Percentiles rank a stretch among this genome's conserved stretches.
Evolutionary conservation across 2,888 invertebrate genomes (phyloP).

Genomic region (Eupithecia tripunctaria): DNA sequence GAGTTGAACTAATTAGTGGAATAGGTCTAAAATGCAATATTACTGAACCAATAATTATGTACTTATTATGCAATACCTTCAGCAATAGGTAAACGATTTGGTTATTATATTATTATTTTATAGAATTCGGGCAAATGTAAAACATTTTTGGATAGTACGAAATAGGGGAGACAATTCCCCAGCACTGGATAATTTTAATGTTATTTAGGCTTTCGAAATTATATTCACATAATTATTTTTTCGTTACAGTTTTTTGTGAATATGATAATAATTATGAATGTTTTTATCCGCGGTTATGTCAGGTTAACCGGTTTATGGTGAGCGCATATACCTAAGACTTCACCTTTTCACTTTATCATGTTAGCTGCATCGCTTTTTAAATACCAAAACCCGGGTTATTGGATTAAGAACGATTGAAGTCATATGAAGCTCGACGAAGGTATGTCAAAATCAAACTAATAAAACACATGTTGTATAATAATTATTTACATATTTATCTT

Average conservation of each 20-base stretch:
- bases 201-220: no score
- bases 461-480: neutral
- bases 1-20: no score
- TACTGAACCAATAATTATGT: no score
- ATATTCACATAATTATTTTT: no score
- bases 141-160: neutral
- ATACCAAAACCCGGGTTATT: neutral
- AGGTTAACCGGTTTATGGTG: neutral
- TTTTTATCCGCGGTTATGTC: neutral
- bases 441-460: neutral
- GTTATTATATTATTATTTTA: no score
- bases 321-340: no score
- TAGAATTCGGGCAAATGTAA: no score
- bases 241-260: neutral
- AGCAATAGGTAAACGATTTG: no score
- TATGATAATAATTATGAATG: neutral
- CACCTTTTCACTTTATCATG: neutral
- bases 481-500: no score
- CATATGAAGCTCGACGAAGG: neutral
- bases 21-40: no score
- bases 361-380: neutral
- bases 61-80: no score
- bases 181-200: neutral
- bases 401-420: neutral
- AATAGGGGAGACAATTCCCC: neutral